These are phyloP conservation scores for Spheniscus humboldti DNA, from an alignment of 2,797 vertebrate species.

Conservation along the genomic window DNA sequence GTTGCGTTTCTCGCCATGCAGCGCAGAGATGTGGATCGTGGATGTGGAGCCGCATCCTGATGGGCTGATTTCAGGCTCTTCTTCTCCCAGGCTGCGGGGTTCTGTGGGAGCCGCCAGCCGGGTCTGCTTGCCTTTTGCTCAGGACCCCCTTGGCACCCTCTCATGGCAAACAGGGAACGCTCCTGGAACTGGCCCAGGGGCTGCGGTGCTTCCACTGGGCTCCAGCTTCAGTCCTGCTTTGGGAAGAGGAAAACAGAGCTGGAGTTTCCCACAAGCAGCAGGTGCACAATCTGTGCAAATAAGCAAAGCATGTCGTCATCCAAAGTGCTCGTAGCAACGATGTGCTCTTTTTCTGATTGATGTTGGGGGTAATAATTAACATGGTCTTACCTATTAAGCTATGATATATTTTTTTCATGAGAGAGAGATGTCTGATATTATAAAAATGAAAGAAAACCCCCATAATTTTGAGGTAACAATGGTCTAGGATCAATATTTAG, in stretches of 20 bases:
- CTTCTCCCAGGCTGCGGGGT: fast-evolving
- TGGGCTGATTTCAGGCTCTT: neutral
- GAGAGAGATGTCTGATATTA: neutral
- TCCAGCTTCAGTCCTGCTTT: neutral
- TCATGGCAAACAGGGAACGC: neutral
- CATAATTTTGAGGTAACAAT: neutral
- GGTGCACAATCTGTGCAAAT: neutral
- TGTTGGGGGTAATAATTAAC: neutral
- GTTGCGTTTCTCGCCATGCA: fast-evolving
- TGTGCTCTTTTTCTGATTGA: neutral
- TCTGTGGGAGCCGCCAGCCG: neutral
- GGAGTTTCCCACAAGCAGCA: neutral
- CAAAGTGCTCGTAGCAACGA: neutral
- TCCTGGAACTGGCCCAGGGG: neutral
- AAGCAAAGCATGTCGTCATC: neutral
- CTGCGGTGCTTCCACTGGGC: fast-evolving
- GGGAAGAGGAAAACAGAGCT: neutral
- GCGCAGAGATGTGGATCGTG: neutral
- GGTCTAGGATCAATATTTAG: neutral
- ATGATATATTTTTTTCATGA: neutral
- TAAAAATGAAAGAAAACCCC: neutral
- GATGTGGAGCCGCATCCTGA: neutral
- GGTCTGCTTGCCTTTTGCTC: neutral
- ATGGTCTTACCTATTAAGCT: neutral
- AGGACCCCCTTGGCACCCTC: neutral